Base-by-base conservation (phyloP, 1,140 invertebrate species). In the Wasmannia auropunctata region DNA sequence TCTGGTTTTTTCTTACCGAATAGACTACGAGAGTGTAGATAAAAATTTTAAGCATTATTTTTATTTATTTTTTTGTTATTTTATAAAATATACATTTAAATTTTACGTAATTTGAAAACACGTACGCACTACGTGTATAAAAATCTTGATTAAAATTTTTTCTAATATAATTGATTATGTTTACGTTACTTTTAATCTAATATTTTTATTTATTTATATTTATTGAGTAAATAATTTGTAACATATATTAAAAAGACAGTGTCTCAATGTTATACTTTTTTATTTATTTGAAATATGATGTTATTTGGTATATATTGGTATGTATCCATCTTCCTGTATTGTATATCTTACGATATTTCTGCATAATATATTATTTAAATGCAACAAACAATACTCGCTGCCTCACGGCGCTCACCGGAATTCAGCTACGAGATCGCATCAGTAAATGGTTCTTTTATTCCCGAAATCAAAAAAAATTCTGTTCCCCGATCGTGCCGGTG, bases 391-490 rank as follows among this genome's bases (percentile, higher is more conserved):
- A 43, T 19, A 14, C 14, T 51, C 10, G 7, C n/a, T 22, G n/a
- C 31, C 8, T 46, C 22, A 25, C 16, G n/a, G 10, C 22, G 43
- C 14, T 37, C n/a, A 37, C 43, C 10, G 46, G 43, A 80, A 80
- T 81, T 81, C n/a, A 70, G 51, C 25, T 7, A 22, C 37, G 51
- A 67, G 63, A 83, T 83, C 43, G 62, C 76, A 58, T 83, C 79
- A 40, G 37, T 49, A 58, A 58, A 51, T 58, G 51, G 51, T 83
- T 74, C 77, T 76, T 88, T 88, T 88, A 80, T 86, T 58, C 67
- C 43, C 49, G 51, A 88, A 88, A 88, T 88, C n/a, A 67, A 67
- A 67, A 67, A n/a, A 67, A 88, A 65, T 43, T n/a, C 4, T 43
- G 43, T 19, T 54, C 51, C 10, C 58, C 67, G 51, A 76, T 67